Percentiles rank a stretch among this genome's conserved stretches.
phyloP scores from a whole-genome alignment of 23 tunicate species.

The Oikopleura dioica region DNA sequence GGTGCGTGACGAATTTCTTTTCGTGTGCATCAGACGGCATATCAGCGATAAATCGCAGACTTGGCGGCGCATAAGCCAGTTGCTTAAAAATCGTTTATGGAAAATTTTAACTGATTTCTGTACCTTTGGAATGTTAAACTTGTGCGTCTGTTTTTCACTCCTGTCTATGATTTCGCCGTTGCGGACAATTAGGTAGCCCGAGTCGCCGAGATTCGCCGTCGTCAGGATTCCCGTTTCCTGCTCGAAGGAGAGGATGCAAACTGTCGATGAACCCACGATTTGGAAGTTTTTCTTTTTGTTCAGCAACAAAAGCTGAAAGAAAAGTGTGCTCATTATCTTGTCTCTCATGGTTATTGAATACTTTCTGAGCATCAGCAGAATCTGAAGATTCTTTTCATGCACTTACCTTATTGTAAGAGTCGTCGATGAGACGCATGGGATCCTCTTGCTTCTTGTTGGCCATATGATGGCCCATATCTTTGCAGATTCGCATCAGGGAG shows the following conservation, averaged over 20 bases:
- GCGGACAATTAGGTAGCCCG: conserved; percentile 81
- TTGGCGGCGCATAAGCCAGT: conserved; percentile 56
- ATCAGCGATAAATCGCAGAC: background rate
- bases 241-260: conserved; percentile 68
- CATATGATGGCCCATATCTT: conserved; percentile 42
- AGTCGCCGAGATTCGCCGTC: conserved; percentile 93
- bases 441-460: background rate
- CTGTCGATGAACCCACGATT: conserved; percentile 75
- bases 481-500: conserved; percentile 70
- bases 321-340: no score
- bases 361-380: no score
- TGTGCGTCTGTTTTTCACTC: conserved; percentile 69
- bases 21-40: conserved; percentile 12
- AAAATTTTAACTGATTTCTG: no score
- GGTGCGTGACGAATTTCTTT: background rate
- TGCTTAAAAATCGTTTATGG: no score
- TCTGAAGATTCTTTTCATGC: conserved; percentile 21
- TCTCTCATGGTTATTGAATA: no score
- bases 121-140: conserved; percentile 52
- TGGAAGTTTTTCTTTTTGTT: conserved; percentile 5
- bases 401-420: conserved; percentile 44
- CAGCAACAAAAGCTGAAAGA: background rate
- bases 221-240: conserved; percentile 47
- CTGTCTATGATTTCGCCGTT: conserved; percentile 71
- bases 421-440: conserved; percentile 11